Percentiles rank a stretch among this genome's conserved stretches.
Conservation (phyloP, 2,888 invertebrate genomes). For the Metacarcinus magister region DNA sequence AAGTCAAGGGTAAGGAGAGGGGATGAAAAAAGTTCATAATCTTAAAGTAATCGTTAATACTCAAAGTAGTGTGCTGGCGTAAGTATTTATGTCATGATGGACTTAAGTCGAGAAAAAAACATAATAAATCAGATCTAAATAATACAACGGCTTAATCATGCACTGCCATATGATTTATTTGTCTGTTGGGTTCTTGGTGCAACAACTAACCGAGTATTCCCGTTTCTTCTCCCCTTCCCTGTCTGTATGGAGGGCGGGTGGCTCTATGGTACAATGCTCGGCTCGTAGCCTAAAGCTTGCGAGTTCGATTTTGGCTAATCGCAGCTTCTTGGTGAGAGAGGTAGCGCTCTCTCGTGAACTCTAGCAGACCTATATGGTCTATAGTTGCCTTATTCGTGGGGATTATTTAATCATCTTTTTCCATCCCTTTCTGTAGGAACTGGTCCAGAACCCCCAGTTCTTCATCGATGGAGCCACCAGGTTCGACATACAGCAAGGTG, state of each 20-base stretch:
- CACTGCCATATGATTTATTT: not conserved
- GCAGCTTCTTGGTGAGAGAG: too few species aligned
- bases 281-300: too few species aligned
- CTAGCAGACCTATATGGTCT: too few species aligned
- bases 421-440: conserved; percentile 88
- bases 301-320: too few species aligned
- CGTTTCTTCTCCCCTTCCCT: not conserved
- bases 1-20: too few species aligned
- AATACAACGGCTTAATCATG: not conserved
- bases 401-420: too few species aligned
- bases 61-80: not conserved
- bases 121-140: not conserved
- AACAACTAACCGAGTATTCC: not conserved
- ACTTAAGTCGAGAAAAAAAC: not conserved
- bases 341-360: too few species aligned
- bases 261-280: too few species aligned
- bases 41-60: too few species aligned
- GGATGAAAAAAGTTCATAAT: too few species aligned
- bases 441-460: conserved; percentile 92
- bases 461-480: conserved; percentile 98
- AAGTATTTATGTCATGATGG: not conserved
- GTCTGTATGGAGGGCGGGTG: too few species aligned
- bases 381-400: too few species aligned
- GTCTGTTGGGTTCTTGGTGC: not conserved
- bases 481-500: conserved; percentile 97